These are phyloP conservation scores for Tridacna crocea DNA, from an alignment of 2,888 invertebrate genomes.

Conservation along the genomic window DNA sequence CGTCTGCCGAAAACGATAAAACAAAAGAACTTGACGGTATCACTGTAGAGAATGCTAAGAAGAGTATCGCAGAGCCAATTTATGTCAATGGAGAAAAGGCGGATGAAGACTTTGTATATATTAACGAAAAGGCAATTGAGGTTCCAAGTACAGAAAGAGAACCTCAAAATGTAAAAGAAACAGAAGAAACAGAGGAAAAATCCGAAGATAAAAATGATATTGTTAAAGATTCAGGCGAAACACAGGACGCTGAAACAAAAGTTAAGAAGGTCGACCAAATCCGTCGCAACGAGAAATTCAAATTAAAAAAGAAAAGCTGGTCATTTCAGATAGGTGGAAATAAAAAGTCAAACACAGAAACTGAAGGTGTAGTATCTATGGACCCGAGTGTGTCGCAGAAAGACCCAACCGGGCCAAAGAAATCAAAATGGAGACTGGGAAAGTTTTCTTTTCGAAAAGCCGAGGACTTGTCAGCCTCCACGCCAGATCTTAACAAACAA, in stretches of 20 bases:
- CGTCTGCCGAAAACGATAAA: background rate
- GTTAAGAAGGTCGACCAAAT: slow-evolving; percentile 33
- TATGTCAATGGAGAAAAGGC: slow-evolving; percentile 51
- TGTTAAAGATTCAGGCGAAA: slow-evolving; percentile 32
- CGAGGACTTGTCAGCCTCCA: slow-evolving; percentile 47
- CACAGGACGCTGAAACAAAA: slow-evolving; percentile 34
- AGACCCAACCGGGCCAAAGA: slow-evolving; percentile 27
- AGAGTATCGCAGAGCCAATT: slow-evolving; percentile 7
- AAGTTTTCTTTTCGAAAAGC: slow-evolving; percentile 56
- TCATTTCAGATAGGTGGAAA: slow-evolving; percentile 53
- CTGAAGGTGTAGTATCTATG: slow-evolving; percentile 26
- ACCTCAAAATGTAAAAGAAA: slow-evolving; percentile 5
- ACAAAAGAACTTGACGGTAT: no score
- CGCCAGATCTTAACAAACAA: slow-evolving; percentile 45
- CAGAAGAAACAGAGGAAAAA: background rate
- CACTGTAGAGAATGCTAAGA: background rate
- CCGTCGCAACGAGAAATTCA: slow-evolving; percentile 30
- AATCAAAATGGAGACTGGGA: slow-evolving; percentile 53
- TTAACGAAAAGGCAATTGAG: slow-evolving; percentile 50
- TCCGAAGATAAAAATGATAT: background rate
- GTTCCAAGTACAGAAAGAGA: slow-evolving; percentile 8
- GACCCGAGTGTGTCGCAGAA: slow-evolving; percentile 37
- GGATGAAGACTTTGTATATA: slow-evolving; percentile 47
- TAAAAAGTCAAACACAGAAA: slow-evolving; percentile 1
- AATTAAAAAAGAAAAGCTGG: slow-evolving; percentile 62